phyloP scores from a whole-genome alignment of 2,113 vertebrate genomes.

The Cygnus buccinator region DNA sequence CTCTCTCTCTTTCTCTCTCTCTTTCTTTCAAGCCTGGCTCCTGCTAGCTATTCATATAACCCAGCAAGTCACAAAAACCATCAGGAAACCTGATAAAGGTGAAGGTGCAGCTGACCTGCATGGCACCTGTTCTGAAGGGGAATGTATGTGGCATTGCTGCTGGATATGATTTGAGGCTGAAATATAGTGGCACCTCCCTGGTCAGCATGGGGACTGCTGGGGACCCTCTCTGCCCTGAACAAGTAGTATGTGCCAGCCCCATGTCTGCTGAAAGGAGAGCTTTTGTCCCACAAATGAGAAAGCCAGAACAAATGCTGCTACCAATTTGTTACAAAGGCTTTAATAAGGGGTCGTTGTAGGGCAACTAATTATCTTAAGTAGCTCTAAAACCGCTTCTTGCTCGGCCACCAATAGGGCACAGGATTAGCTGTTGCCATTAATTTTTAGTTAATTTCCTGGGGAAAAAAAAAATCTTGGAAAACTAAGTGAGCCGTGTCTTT shows the following conservation, averaged over 20 bases:
- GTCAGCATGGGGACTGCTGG: not conserved
- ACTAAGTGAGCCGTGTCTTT: not conserved
- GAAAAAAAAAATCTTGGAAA: not conserved
- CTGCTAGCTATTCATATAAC: not conserved
- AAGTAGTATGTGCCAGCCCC: not conserved
- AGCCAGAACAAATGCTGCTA: not conserved
- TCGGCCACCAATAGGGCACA: not conserved
- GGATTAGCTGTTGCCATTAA: not conserved
- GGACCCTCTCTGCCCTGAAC: not conserved
- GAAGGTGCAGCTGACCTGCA: not conserved
- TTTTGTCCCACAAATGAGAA: not conserved
- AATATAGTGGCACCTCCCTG: not conserved
- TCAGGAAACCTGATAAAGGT: not conserved
- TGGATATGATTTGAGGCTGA: not conserved
- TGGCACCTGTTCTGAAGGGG: not conserved
- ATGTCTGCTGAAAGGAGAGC: not conserved
- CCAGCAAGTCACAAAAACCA: not conserved
- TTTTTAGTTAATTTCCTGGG: slow-evolving; percentile 12
- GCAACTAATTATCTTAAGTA: not conserved
- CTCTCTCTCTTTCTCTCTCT: not conserved
- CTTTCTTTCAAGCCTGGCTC: not conserved
- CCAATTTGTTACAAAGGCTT: not conserved
- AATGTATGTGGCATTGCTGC: accelerated
- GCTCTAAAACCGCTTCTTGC: not conserved
- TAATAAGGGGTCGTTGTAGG: not conserved